These are phyloP conservation scores for Anneissia japonica DNA, from an alignment of 35 echinoderm and acorn worm genomes.

Conservation along the genomic window DNA sequence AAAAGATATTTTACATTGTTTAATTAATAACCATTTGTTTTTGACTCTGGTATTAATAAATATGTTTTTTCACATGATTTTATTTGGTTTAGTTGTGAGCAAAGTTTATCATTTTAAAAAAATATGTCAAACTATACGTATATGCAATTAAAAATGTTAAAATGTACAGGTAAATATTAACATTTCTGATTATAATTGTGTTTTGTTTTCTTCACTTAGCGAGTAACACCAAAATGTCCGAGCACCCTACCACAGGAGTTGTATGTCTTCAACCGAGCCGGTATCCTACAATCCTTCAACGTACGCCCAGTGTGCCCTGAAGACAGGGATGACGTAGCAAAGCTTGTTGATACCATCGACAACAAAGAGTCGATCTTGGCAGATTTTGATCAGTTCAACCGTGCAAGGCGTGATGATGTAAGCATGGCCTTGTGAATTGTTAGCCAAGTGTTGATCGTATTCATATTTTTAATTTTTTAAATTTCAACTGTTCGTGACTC, in stretches of 20 bases:
- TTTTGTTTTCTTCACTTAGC: conserved; percentile 15
- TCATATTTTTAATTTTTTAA: too few relatives aligned
- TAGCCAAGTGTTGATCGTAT: too few relatives aligned
- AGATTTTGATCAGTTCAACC: conserved; percentile 66
- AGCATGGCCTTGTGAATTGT: conserved; percentile 5
- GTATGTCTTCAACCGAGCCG: conserved; percentile 78
- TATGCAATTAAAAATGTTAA: too few relatives aligned
- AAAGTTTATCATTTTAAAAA: too few relatives aligned
- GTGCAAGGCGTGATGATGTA: conserved; percentile 81
- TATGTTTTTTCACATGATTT: too few relatives aligned
- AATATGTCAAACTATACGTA: too few relatives aligned
- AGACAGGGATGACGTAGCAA: conserved; percentile 44
- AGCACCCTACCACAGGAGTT: conserved; percentile 93
- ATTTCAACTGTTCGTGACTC: too few relatives aligned
- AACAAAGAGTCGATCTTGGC: conserved; percentile 65
- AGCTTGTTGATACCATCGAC: conserved; percentile 43
- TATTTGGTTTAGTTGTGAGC: too few relatives aligned
- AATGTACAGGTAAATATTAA: too few relatives aligned
- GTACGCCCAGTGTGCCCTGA: conserved; percentile 57
- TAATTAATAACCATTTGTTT: too few relatives aligned
- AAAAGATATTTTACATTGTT: too few relatives aligned
- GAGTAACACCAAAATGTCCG: conserved; percentile 86
- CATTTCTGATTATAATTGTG: neutral
- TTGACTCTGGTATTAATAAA: too few relatives aligned
- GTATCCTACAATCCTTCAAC: conserved; percentile 75